Evolutionary conservation across 2,888 invertebrate species (phyloP).

Genomic region (Hydroisotoma schaefferi): DNA sequence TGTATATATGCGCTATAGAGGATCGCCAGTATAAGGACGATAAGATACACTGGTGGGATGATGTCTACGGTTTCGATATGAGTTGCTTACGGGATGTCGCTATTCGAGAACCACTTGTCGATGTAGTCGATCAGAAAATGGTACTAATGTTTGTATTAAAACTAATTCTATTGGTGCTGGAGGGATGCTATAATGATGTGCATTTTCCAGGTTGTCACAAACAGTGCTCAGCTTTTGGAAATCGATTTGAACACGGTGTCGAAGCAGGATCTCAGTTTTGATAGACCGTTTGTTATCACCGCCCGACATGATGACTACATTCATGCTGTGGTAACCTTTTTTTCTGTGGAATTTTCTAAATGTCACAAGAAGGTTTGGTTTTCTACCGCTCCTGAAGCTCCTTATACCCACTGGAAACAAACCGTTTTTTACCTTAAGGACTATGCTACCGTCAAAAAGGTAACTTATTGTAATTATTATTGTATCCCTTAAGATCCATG

Average conservation of each 20-base stretch:
- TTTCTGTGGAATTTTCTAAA: constrained; percentile 98
- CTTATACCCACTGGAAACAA: constrained; percentile 99
- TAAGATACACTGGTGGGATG: constrained; percentile 99
- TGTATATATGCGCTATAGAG: constrained; percentile 89
- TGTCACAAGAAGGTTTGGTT: constrained; percentile 98
- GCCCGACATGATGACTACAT: constrained; percentile 86
- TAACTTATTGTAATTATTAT: constrained; percentile 11
- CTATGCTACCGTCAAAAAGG: constrained; percentile 91
- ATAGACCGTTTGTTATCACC: constrained; percentile 77
- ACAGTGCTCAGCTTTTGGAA: constrained; percentile 90
- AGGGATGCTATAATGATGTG: no score
- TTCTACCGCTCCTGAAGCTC: constrained; percentile 95
- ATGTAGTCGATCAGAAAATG: constrained; percentile 98
- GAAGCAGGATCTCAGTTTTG: constrained; percentile 88
- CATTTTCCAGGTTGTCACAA: constrained; percentile 78
- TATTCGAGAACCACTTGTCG: constrained; percentile 95
- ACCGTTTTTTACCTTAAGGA: constrained; percentile 97
- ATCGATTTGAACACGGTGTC: constrained; percentile 98
- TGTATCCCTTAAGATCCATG: not conserved
- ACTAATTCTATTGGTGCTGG: no score
- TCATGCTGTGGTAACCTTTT: constrained; percentile 97
- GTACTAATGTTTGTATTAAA: constrained; percentile 50
- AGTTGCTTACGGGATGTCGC: constrained; percentile 96
- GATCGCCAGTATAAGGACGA: constrained; percentile 99
- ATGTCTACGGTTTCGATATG: constrained; percentile 99